A percentile compares a stretch with the other conserved stretches of the same genome.
Evolutionary conservation across 1,140 invertebrate genomes (phyloP).

Genomic region (Trachymyrmex septentrionalis): DNA sequence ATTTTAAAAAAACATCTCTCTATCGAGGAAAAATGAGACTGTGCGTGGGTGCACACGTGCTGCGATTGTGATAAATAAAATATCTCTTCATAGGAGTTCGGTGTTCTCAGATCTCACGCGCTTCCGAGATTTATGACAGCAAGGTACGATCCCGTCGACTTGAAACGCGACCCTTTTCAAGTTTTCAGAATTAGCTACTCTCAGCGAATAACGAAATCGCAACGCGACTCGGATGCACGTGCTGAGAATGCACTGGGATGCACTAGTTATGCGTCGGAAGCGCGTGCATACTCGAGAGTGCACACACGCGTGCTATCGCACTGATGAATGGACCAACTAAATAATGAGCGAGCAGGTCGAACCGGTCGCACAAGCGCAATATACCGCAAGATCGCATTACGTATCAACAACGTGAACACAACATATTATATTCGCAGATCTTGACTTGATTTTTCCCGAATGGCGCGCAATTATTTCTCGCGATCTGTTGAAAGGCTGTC

Average conservation of each 20-base stretch:
- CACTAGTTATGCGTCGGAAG: background rate
- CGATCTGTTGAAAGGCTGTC: background rate
- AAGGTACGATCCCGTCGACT: background rate
- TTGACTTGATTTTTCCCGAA: background rate
- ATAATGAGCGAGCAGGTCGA: conserved; percentile 13
- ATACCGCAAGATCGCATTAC: conserved; percentile 34
- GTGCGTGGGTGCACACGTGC: background rate
- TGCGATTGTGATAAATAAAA: conserved; percentile 25
- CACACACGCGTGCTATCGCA: conserved; percentile 3
- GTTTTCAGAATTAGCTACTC: background rate
- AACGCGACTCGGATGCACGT: conserved; percentile 20
- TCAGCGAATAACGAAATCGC: background rate
- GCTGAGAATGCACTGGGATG: background rate
- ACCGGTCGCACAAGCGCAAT: conserved; percentile 20
- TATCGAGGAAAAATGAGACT: background rate
- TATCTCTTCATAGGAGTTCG: background rate
- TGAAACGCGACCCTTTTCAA: conserved; percentile 64
- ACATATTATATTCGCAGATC: background rate
- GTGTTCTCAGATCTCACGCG: conserved; percentile 20
- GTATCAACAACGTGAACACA: background rate
- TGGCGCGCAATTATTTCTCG: background rate
- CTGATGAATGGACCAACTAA: conserved; percentile 54
- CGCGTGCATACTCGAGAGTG: conserved; percentile 11
- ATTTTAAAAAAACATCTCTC: background rate
- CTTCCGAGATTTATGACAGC: background rate